phyloP scores from a whole-genome alignment of 2,797 vertebrate genomes.

The Amphiprion clarkii region DNA sequence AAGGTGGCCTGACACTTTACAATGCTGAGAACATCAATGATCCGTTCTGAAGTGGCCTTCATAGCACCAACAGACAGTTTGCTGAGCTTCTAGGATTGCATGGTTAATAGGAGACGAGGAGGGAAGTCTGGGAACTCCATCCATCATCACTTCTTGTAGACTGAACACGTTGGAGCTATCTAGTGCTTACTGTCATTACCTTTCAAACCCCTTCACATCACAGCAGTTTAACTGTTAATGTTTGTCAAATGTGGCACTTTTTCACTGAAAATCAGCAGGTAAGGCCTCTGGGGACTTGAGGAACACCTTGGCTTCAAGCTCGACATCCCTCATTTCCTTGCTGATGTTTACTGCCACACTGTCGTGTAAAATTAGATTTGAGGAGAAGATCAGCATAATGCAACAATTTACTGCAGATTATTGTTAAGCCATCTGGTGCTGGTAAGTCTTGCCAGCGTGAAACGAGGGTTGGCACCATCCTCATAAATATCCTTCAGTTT shows the following conservation, averaged over 20 bases:
- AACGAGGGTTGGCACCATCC: constrained; percentile 9
- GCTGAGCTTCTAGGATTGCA: constrained; percentile 12
- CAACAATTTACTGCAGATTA: no score
- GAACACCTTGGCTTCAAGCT: background rate
- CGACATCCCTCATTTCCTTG: constrained; percentile 11
- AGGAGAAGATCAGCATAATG: no score
- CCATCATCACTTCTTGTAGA: background rate
- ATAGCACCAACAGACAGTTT: background rate
- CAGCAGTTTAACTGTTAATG: constrained; percentile 15
- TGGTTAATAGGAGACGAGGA: background rate
- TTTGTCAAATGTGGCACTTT: constrained; percentile 11
- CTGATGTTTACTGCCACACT: constrained; percentile 18
- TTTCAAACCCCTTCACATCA: constrained; percentile 6
- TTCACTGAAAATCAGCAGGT: constrained; percentile 11
- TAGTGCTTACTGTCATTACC: background rate
- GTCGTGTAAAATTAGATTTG: background rate
- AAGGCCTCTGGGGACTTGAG: background rate
- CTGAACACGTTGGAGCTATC: background rate
- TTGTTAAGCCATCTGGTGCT: no score
- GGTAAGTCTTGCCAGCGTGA: constrained; percentile 5
- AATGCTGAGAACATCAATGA: background rate
- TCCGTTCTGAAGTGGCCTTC: background rate
- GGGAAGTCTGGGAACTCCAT: constrained; percentile 9
- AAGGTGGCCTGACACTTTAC: background rate
- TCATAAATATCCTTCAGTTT: constrained; percentile 20